Evolutionary conservation across 1,140 invertebrate genomes (phyloP), one percentile per base, ranked within the genome.

Genomic region (Solenopsis fugax): DNA sequence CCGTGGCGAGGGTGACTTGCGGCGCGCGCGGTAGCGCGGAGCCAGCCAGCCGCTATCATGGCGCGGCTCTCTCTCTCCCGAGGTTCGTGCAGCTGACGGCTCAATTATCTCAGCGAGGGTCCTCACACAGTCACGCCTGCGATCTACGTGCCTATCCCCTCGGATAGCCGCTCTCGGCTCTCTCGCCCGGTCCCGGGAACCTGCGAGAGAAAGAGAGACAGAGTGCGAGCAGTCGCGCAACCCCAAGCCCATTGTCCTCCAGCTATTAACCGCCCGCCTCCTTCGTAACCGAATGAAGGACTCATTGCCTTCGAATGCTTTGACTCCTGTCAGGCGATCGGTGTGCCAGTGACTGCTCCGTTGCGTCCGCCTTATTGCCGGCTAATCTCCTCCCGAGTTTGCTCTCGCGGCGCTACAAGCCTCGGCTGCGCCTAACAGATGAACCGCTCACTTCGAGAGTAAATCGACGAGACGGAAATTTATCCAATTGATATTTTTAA

Each of bases 71-170:
- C 41, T 41, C 48, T 64, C 65, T 69, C 65, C 90, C 69, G 91
- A 90, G 91, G 91, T 90, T 92, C 90, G 87, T 94, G 93, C 93
- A 93, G 90, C 91, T 94, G 93, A 94, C 93, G 93, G 93, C 90
- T 94, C 93, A 94, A 94, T 94, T 94, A 94, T 93, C 92, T 91
- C 89, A 76, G 88, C 91, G 88, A 91, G 87, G 90, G 88, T 91
- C 91, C 29, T 93, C 90, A 90, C 91, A 89, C 91, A 93, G 91
- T 92, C 89, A 92, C 92, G 92, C 92, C 92, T 88, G 91, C 91
- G 88, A 92, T 90, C 80, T 84, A 84, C 85, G 76, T 65, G 84
- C 72, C 86, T 89, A 67, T 72, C 86, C 87, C 76, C 62, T 58
- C 56, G 21, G 60, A 73, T 56, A 56, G 71, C 45, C 41, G 37